Percentiles rank a stretch among this genome's conserved stretches.
Evolutionary conservation across 2,888 invertebrate genomes (phyloP).

Genomic region (Melitaea athalia): DNA sequence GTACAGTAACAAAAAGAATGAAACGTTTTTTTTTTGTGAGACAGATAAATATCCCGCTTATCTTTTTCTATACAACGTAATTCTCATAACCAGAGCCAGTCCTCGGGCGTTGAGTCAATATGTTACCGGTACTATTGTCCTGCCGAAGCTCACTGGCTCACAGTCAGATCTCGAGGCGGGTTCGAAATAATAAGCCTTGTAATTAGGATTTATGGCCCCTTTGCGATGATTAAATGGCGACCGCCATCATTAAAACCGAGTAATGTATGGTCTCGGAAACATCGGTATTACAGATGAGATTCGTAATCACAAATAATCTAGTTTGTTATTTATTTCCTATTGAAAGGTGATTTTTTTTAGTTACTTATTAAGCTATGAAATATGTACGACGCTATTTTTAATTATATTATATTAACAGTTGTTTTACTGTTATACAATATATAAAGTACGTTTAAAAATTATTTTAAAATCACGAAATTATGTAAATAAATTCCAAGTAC

Average conservation of each 20-base stretch:
- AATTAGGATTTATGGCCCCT: constrained; percentile 75
- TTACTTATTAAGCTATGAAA: not conserved
- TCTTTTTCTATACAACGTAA: constrained; percentile 20
- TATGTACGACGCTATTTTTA: not conserved
- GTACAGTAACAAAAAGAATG: not conserved
- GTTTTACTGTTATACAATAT: no score
- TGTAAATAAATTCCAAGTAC: no score
- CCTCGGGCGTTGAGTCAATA: constrained; percentile 46
- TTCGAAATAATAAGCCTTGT: constrained; percentile 76
- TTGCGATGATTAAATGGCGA: constrained; percentile 70
- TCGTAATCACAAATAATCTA: constrained; percentile 49
- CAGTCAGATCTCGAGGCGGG: constrained; percentile 57
- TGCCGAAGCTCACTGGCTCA: constrained; percentile 48
- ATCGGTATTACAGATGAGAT: constrained; percentile 56
- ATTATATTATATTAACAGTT: not conserved
- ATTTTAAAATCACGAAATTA: no score
- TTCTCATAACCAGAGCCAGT: constrained; percentile 27
- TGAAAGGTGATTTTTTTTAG: not conserved
- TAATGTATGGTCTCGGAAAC: constrained; percentile 56
- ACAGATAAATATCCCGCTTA: constrained; percentile 13
- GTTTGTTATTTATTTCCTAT: constrained; percentile 27
- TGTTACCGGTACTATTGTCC: constrained; percentile 64
- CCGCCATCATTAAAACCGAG: constrained; percentile 59
- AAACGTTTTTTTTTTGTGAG: constrained; percentile 3
- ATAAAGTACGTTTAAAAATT: no score